Evolutionary conservation across 2,888 invertebrate genomes (phyloP).

Genomic region (Agrotis puta): DNA sequence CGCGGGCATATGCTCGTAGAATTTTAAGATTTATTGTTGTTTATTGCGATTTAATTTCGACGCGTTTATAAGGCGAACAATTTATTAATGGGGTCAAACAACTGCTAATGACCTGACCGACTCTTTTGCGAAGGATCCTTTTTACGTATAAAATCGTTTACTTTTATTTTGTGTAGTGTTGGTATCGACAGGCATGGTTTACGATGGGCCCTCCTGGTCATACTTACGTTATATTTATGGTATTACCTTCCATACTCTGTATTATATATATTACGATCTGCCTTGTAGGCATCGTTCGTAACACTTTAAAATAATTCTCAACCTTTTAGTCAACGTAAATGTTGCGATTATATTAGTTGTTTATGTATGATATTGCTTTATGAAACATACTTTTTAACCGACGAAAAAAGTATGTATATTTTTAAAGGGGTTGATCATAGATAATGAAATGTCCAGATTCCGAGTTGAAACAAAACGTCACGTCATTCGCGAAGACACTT

Average conservation of each 20-base stretch:
- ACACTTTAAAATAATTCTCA: constrained; percentile 33
- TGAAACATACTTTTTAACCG: not conserved
- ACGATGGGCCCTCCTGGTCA: constrained; percentile 33
- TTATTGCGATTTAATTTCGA: not conserved
- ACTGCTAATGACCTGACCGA: constrained; percentile 5
- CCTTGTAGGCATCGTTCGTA: constrained; percentile 35
- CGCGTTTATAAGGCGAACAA: not conserved
- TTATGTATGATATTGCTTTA: not conserved
- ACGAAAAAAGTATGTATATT: too few relatives aligned
- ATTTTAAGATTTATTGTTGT: not conserved
- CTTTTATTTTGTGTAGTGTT: constrained; percentile 36
- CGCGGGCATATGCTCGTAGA: not conserved
- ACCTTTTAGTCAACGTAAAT: constrained; percentile 23
- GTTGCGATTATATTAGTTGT: constrained; percentile 4
- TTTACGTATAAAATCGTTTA: constrained; percentile 20
- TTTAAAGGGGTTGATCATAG: too few relatives aligned
- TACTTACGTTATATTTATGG: constrained; percentile 47
- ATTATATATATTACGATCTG: constrained; percentile 30
- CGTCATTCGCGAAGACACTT: too few relatives aligned
- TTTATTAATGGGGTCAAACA: constrained; percentile 32
- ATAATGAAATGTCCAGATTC: too few relatives aligned
- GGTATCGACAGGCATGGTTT: constrained; percentile 50
- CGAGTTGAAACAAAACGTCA: too few relatives aligned
- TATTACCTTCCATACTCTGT: constrained; percentile 18
- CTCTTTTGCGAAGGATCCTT: constrained; percentile 6